Percentiles rank a stretch among this genome's conserved stretches.
Conservation (phyloP, 2,888 invertebrate species). For the Lithophane semibrunnea region DNA sequence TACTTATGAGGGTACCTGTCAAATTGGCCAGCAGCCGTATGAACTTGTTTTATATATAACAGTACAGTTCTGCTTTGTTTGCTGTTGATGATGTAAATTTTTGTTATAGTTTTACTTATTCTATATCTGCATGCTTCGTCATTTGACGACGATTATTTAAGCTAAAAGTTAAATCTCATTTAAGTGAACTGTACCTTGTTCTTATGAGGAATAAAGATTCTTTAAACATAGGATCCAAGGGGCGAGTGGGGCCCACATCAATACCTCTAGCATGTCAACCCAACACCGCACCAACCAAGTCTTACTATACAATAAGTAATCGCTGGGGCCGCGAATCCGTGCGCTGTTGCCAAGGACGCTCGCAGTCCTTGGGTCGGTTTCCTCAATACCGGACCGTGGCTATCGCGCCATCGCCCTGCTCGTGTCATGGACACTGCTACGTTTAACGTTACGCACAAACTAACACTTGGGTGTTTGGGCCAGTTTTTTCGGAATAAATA, state of each 20-base stretch:
- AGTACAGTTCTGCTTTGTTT: too few relatives aligned
- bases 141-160: too few relatives aligned
- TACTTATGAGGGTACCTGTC: too few relatives aligned
- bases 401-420: slow-evolving; percentile 61
- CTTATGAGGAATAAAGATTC: too few relatives aligned
- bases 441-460: slow-evolving; percentile 47
- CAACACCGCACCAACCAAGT: not conserved
- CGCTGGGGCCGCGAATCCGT: slow-evolving; percentile 48
- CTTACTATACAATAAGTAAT: slow-evolving; percentile 15
- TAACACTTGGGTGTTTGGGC: not conserved
- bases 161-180: too few relatives aligned
- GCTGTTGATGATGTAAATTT: too few relatives aligned
- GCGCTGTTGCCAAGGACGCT: slow-evolving; percentile 55
- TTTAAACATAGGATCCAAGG: too few relatives aligned
- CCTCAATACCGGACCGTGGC: slow-evolving; percentile 57
- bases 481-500: slow-evolving; percentile 17
- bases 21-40: too few relatives aligned
- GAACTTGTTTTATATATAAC: too few relatives aligned
- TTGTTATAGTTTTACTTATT: too few relatives aligned
- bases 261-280: not conserved
- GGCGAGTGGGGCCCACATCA: not conserved
- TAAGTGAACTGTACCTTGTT: too few relatives aligned
- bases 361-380: slow-evolving; percentile 65
- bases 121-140: too few relatives aligned
- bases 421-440: slow-evolving; percentile 61